Conservation (phyloP, 37 sponge, comb jelly and placozoan genomes). For the Axinella damicornis region DNA sequence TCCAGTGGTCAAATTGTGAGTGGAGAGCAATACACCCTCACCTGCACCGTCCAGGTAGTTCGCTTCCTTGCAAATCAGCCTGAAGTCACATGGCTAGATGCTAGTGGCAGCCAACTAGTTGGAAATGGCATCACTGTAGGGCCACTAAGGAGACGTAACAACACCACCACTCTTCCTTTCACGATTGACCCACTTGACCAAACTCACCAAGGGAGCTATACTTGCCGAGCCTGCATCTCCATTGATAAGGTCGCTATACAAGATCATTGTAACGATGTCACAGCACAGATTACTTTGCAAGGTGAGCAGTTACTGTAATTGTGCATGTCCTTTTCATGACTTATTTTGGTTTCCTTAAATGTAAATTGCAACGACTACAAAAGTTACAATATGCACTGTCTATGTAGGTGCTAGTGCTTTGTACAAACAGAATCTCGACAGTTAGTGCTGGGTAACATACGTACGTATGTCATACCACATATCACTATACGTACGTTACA, state of each 20-base stretch:
- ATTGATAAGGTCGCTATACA: background rate
- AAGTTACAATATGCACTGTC: too few relatives aligned
- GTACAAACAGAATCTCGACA: too few relatives aligned
- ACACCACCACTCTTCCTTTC: background rate
- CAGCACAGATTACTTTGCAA: too few relatives aligned
- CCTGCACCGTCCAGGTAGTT: slow-evolving; percentile 6
- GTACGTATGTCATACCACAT: too few relatives aligned
- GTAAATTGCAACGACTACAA: too few relatives aligned
- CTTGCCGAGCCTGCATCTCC: background rate
- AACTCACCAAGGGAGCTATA: too few relatives aligned
- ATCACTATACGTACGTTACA: too few relatives aligned
- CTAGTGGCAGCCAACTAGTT: background rate
- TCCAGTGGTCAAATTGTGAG: background rate
- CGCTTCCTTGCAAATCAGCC: background rate
- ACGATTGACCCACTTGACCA: too few relatives aligned
- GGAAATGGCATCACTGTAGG: background rate
- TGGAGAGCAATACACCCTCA: slow-evolving; percentile 11
- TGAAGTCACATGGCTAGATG: background rate
- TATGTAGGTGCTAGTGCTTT: too few relatives aligned
- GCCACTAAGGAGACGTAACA: background rate
- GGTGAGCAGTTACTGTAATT: background rate
- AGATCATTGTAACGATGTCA: background rate
- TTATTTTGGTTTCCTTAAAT: too few relatives aligned
- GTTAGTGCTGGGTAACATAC: too few relatives aligned
- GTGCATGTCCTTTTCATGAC: background rate